Evolutionary conservation across 2,113 vertebrate species (phyloP).

Genomic region (Anarhynchus alexandrinus): DNA sequence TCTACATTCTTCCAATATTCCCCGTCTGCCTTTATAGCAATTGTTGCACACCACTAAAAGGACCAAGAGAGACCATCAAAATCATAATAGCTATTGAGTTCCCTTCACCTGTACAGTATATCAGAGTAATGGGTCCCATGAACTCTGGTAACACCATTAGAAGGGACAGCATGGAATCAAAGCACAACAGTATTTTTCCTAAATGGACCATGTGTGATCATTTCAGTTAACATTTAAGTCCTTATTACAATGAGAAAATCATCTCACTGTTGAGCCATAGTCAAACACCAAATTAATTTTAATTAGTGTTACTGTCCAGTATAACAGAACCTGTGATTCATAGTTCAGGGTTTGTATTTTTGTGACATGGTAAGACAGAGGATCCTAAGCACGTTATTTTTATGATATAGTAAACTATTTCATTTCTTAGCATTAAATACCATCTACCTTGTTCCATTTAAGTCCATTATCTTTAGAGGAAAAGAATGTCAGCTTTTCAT

Average conservation of each 20-base stretch:
- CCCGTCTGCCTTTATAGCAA: background rate
- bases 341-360: background rate
- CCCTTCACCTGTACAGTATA: background rate
- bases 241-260: background rate
- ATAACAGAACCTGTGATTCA: background rate
- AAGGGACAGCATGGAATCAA: background rate
- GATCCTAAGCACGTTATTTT: background rate
- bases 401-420: background rate
- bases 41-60: background rate
- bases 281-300: background rate
- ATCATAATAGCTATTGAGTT: background rate
- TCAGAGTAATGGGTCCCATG: background rate
- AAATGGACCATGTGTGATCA: background rate
- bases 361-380: background rate
- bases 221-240: background rate
- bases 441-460: background rate
- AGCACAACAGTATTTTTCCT: background rate
- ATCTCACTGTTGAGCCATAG: background rate
- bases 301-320: background rate
- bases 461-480: background rate
- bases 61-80: background rate
- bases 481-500: background rate
- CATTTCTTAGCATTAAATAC: background rate
- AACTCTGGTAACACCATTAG: background rate
- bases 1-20: background rate